Base-by-base conservation (phyloP, 2,888 invertebrate genomes). In the Tenthredo notha region DNA sequence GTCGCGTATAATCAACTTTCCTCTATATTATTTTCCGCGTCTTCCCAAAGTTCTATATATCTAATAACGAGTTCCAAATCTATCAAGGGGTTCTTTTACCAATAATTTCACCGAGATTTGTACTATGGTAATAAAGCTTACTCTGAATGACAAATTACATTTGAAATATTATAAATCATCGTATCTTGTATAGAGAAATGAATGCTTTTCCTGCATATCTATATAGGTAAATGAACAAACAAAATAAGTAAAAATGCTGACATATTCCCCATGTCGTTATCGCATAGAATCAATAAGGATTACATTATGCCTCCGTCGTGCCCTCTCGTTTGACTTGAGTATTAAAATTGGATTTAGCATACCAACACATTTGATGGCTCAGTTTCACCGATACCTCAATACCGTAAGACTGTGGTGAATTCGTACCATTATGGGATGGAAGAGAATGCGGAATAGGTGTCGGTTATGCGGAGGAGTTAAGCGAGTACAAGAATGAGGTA, bases 311-410 rank as follows among this genome's bases (percentile, higher is more conserved):
- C 37, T 33, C 37, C 80, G 43, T 61, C 78, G 61, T 61, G 85
- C 80, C 61, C 78, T 86, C 61, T 70, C 70, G 10, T 84, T 84
- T 85, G 74, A 85, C 77, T 84, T 67, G 74, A 84, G 74, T 84
- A 88, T 87, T 88, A 88, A 89, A 88, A 88, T 87, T 88, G 87
- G 87, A 87, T 86, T 86, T 67, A 84, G 83, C 86, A 85, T 86
- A 85, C 86, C 86, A 84, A 85, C 40, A 54, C 47, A 54, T 33
- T 50, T 47, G 18, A 50, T 50, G 50, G 12, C 12, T 15, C 6
- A 25, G 67, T 33, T 77, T 21, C 54, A 25, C 33, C 77, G 15
- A 77, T 77, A 47, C 21, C 33, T 18, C 18, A 75, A 75, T 21
- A 25, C 21, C 25, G 12, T 21, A 47, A 40, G 40, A 75, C n/a